Evolutionary conservation across 2,113 vertebrate species (phyloP).

Genomic region (Telmatochromis brachygnathus): DNA sequence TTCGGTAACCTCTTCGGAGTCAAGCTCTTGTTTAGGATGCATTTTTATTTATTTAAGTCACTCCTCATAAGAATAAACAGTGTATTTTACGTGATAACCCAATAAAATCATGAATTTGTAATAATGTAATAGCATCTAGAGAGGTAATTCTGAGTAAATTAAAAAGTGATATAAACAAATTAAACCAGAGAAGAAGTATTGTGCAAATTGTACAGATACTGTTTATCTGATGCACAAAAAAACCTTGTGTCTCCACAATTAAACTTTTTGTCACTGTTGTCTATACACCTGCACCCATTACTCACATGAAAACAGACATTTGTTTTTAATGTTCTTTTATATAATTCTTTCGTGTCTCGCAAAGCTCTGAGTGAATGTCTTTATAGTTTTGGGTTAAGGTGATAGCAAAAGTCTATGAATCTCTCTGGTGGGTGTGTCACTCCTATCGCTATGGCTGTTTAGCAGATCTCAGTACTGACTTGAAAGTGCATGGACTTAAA

Average conservation of each 20-base stretch:
- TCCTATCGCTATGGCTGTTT: background rate
- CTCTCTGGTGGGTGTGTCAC: background rate
- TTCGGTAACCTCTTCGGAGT: background rate
- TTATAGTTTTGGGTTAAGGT: background rate
- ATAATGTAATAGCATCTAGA: background rate
- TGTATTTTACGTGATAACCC: background rate
- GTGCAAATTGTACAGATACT: background rate
- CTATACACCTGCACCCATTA: accelerated
- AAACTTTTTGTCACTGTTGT: background rate
- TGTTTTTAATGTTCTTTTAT: background rate
- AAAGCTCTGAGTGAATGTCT: background rate
- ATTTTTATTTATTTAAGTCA: background rate
- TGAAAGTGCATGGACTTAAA: background rate
- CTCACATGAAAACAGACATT: background rate
- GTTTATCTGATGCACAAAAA: background rate
- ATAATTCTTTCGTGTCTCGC: background rate
- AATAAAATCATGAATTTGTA: background rate
- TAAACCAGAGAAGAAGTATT: background rate
- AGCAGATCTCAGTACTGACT: background rate
- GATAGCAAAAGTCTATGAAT: background rate
- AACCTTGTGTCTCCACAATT: background rate
- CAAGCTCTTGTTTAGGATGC: background rate
- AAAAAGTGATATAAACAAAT: background rate
- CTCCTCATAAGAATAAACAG: no score
- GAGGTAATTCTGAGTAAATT: background rate